These are phyloP conservation scores for Pterocles burchelli DNA, from an alignment of 2,113 vertebrate species.

Conservation along the genomic window DNA sequence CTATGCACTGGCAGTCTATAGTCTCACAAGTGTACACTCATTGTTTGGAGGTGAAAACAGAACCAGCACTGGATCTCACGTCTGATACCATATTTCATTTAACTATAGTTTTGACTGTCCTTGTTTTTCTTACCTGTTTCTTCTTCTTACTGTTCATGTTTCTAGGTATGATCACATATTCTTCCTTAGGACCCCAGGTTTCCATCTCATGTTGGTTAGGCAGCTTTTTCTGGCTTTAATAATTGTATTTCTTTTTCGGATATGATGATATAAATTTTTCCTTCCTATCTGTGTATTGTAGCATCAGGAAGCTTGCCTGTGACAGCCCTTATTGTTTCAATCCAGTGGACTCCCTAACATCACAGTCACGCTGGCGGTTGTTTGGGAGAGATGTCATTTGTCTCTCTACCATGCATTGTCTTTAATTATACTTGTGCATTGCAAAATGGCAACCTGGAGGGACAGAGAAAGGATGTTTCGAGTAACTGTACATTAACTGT, in stretches of 20 bases:
- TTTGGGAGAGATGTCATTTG: not conserved
- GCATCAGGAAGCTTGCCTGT: not conserved
- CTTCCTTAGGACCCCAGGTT: not conserved
- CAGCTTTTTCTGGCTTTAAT: not conserved
- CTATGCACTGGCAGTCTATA: not conserved
- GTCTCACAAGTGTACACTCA: not conserved
- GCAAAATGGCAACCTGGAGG: conserved; percentile 61
- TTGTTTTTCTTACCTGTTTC: not conserved
- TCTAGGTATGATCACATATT: not conserved
- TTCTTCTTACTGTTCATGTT: not conserved
- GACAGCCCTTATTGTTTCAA: not conserved
- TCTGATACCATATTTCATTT: not conserved
- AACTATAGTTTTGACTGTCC: accelerated
- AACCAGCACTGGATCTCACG: not conserved
- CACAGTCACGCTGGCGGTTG: not conserved
- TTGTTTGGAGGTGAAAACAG: not conserved
- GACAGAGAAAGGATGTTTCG: not conserved
- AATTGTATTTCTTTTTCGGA: not conserved
- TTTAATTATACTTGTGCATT: conserved; percentile 42
- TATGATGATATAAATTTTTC: not conserved
- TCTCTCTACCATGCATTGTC: not conserved
- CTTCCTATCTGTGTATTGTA: not conserved
- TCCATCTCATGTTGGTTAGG: not conserved
- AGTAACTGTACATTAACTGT: not conserved
- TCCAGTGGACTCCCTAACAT: not conserved